Evolutionary conservation across 2,797 vertebrate species (phyloP).

Genomic region (Kryptopterus vitreolus): DNA sequence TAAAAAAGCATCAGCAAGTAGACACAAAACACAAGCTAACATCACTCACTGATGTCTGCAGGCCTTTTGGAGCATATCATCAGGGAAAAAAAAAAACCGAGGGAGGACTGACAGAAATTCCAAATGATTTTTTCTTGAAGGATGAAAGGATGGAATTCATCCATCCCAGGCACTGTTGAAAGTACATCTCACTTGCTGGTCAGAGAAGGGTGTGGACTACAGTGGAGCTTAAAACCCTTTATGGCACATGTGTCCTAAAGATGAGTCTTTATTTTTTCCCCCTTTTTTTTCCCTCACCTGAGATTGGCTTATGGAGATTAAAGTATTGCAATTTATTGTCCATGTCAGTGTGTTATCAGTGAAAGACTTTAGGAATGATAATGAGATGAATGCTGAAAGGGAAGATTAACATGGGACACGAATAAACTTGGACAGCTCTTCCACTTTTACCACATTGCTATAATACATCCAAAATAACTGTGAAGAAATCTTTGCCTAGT

Average conservation of each 20-base stretch:
- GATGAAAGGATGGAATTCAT: conserved; percentile 62
- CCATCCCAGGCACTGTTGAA: conserved; percentile 64
- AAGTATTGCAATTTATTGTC: conserved; percentile 2
- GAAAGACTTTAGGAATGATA: background rate
- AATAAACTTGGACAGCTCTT: background rate
- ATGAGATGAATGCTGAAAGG: background rate
- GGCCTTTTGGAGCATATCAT: conserved; percentile 38
- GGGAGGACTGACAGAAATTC: conserved; percentile 47
- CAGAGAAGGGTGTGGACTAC: conserved; percentile 57
- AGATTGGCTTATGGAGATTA: conserved; percentile 2
- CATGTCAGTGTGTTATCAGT: background rate
- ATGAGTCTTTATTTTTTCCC: background rate
- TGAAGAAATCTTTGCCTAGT: background rate
- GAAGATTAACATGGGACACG: background rate
- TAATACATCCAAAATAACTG: background rate
- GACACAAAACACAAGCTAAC: conserved; percentile 43
- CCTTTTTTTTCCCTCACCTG: background rate
- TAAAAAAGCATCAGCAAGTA: conserved; percentile 9
- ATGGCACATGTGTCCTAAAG: conserved; percentile 26
- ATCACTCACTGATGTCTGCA: conserved; percentile 55
- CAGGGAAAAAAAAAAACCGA: conserved; percentile 38
- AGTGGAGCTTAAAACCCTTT: conserved; percentile 51
- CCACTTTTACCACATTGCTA: background rate
- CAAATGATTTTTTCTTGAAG: conserved; percentile 48
- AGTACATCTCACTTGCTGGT: conserved; percentile 65